Conservation (phyloP, 2,113 vertebrate genomes). For the Barnardius zonarius region DNA sequence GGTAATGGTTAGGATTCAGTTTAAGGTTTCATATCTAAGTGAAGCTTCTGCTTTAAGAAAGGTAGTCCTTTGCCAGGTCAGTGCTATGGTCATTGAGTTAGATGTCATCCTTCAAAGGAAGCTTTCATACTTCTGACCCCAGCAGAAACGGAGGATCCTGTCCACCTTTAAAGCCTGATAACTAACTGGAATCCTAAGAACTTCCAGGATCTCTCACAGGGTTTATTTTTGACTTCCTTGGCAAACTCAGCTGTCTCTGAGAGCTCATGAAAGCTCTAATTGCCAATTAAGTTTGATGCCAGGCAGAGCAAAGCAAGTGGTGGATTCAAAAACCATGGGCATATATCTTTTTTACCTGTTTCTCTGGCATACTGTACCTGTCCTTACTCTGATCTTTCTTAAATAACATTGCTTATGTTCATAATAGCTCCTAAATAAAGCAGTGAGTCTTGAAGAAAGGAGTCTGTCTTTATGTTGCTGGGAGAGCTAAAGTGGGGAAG, state of each 20-base stretch:
- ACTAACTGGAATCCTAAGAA: neutral
- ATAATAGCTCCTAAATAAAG: neutral
- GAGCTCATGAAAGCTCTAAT: constrained; percentile 22
- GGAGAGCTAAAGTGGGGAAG: neutral
- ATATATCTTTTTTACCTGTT: neutral
- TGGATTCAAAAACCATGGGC: neutral
- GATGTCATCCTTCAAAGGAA: neutral
- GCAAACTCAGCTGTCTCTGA: neutral
- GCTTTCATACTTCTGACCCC: neutral
- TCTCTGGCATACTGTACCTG: neutral
- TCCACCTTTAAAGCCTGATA: neutral
- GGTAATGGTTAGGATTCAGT: neutral
- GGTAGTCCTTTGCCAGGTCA: neutral
- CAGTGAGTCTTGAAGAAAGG: neutral
- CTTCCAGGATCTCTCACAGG: neutral
- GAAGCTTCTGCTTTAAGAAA: neutral
- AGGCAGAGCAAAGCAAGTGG: neutral
- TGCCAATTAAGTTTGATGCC: constrained; percentile 4
- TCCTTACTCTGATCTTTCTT: neutral
- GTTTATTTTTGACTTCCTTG: constrained; percentile 28
- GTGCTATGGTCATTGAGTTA: neutral
- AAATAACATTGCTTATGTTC: neutral
- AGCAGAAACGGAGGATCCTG: neutral
- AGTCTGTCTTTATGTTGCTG: neutral
- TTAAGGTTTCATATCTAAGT: neutral